These are phyloP conservation scores for Thaleichthys pacificus DNA, from an alignment of 2,797 vertebrate species.

Conservation along the genomic window DNA sequence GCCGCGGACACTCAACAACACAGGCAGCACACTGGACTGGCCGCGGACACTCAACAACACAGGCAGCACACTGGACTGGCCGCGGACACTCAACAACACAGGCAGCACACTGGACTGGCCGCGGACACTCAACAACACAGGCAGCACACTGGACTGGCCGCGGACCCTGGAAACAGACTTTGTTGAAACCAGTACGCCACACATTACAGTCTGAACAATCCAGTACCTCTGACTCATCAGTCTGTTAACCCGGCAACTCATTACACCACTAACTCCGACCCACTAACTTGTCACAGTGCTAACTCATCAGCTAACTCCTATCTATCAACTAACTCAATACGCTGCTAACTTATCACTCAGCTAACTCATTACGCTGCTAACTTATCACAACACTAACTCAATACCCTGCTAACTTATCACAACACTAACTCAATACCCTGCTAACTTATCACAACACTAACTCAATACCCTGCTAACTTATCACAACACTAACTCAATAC, in stretches of 20 bases:
- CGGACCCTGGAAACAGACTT: conserved; percentile 22
- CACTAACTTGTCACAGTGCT: no score
- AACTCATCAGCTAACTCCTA: no score
- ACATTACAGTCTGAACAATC: neutral
- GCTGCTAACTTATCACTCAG: no score
- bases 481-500: no score
- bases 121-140: conserved; percentile 22
- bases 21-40: conserved; percentile 19
- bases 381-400: no score
- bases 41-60: conserved; percentile 33
- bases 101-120: conserved; percentile 21
- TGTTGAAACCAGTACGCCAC: neutral
- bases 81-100: conserved; percentile 31
- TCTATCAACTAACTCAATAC: no score
- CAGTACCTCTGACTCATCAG: neutral
- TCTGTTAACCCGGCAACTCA: neutral
- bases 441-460: no score
- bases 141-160: conserved; percentile 20
- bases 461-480: no score
- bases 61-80: conserved; percentile 20
- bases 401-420: neutral
- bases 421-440: neutral
- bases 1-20: conserved; percentile 34
- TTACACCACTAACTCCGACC: neutral
- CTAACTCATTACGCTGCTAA: no score